These are phyloP conservation scores for Caiman crocodilus DNA, from an alignment of 2,797 vertebrate species.

Conservation along the genomic window DNA sequence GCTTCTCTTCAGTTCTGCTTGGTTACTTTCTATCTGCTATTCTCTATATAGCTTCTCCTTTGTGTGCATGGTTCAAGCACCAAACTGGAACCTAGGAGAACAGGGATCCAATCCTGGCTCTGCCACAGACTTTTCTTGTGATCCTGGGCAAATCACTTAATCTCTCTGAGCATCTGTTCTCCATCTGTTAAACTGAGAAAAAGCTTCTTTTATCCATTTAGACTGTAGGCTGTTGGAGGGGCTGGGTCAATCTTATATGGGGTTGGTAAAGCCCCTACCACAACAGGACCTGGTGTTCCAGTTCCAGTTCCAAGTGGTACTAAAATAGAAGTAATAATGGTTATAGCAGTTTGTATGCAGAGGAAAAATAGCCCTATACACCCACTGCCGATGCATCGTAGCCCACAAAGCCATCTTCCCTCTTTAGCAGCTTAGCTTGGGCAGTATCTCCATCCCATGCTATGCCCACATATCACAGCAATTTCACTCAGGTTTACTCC, in stretches of 20 bases:
- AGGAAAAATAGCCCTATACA: not conserved
- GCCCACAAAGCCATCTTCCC: not conserved
- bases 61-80: not conserved
- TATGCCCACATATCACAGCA: not conserved
- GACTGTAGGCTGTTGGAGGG: not conserved
- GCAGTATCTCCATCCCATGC: not conserved
- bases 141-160: not conserved
- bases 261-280: not conserved
- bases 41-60: not conserved
- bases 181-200: not conserved
- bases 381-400: not conserved
- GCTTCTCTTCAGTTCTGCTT: not conserved
- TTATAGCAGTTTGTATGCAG: not conserved
- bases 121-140: not conserved
- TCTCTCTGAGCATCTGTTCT: not conserved
- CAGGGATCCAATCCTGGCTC: not conserved
- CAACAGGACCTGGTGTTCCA: too few relatives aligned
- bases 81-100: not conserved
- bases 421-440: not conserved
- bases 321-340: not conserved
- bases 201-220: not conserved
- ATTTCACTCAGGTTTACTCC: not conserved
- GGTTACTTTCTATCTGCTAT: not conserved
- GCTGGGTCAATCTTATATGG: not conserved
- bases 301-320: too few relatives aligned